Evolutionary conservation across 2,797 vertebrate genomes (phyloP).

Genomic region (Chlorospingus semifuscus): DNA sequence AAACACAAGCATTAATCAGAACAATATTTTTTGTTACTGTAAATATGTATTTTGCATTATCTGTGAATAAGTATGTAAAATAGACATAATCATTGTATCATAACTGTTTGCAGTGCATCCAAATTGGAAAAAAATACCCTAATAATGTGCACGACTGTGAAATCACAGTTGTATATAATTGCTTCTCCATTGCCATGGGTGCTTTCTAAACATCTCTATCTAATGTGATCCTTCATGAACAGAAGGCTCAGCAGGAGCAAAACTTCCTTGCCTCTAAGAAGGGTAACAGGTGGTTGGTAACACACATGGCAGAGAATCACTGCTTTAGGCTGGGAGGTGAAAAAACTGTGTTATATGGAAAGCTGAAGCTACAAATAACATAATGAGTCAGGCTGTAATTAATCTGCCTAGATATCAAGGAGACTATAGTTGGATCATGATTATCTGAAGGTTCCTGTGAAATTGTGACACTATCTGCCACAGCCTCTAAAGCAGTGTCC

Average conservation of each 20-base stretch:
- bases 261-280: not conserved
- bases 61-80: not conserved
- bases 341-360: not conserved
- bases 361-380: not conserved
- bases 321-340: not conserved
- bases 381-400: not conserved
- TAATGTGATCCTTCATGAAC: not conserved
- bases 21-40: not conserved
- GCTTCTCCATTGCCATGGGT: not conserved
- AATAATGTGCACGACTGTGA: not conserved
- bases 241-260: not conserved
- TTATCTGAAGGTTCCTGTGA: not conserved
- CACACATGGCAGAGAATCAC: not conserved
- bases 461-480: not conserved
- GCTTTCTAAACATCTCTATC: not conserved
- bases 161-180: not conserved
- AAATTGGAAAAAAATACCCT: not conserved
- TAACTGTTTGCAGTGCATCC: not conserved
- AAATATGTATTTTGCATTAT: not conserved
- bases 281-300: not conserved
- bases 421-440: not conserved
- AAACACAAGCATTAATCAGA: not conserved
- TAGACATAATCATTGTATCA: not conserved
- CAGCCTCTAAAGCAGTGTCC: not conserved
- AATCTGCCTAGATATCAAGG: not conserved